Base-by-base conservation (phyloP, 2,888 invertebrate species). In the Hemaris fuciformis region DNA sequence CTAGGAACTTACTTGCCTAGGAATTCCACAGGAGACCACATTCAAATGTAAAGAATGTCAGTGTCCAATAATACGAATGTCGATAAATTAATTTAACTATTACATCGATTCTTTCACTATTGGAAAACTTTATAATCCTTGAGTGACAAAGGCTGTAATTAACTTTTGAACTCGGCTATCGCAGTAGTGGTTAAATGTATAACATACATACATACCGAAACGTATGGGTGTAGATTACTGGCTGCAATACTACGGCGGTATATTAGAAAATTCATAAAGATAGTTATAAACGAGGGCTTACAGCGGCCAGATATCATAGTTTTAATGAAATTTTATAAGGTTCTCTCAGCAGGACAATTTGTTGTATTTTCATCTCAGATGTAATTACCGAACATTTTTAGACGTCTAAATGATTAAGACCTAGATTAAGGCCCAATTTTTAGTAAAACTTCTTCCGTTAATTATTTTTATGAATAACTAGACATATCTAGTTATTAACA, bases 251-350 rank as follows among this genome's bases (percentile, higher is more conserved):
- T 6, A 15, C 15, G 25, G 18, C 10, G 10, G 53, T 18, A 27
- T 15, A 15, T 6, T 13, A 46, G 22, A 43, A 43, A 63, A 63
- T 62, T 65, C 60, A 60, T 70, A 63, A 67, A 68, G 63, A 60
- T 66, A 70, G 66, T 68, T 62, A 65, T 63, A 63, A 67, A 64
- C 63, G 42, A 57, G 59, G 62, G 20, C 59, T 59, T 62, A 48
- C 4, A n/a, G 15, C 42, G 34, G 41, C 61, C 34, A 46, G 58
- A n/a, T 27, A 57, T 18, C 15, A 56, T 18, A 20, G 57, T 45
- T 61, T 56, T 43, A 42, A 57, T 23, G 61, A 61, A 61, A 61
- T 43, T 61, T 61, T 57, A 56, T 45, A 57, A 57, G 34, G 41
- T 42, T 46, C 23, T 58, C 58, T 20, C 38, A 57, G 48, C 38